Evolutionary conservation across 2,113 vertebrate species (phyloP), one percentile per base, ranked within the genome.

Genomic region (Ramphastos sulfuratus): DNA sequence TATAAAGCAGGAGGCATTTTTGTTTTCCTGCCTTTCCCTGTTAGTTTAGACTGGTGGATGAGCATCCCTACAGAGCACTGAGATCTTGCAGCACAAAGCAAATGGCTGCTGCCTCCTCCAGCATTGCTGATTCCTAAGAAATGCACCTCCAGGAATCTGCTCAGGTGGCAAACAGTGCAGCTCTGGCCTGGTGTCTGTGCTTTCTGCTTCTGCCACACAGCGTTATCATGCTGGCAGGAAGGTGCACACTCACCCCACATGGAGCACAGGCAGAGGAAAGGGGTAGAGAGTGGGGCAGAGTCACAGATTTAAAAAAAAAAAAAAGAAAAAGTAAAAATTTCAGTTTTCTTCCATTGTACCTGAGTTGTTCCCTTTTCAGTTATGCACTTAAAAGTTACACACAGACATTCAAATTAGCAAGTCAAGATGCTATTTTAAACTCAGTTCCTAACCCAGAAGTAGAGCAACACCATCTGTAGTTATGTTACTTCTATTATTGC

Each of bases 391-490:
- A 60, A 23, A 42, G 77, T 55, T 86, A 83, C 37, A 82, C 35
- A 66, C 10, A 74, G 56, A 66, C 46, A 85, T 82, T 74, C 60
- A 87, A 87, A 81, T 81, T 27, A 78, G 72, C 46, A 91, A 88
- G 77, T 23, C 6, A 70, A 85, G 33, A 84, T 55, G 46, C 55
- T 84, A 65, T 82, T 94, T 90, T 87, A 56, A 85, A 91, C 37
- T 44, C 94, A 80, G 87, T 95, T 89, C 94, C 75, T 91, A 93
- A 93, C 60, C 46, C 25, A 58, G 82, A 82, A 31, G 46, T 77
- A 95, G 27, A 92, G 78, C 75, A 93, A 85, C 30, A 87, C 30
- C 69, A 92, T 85, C 44, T 85, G 79, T 42, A 87, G 58, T n/a
- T 77, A 39, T 63, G 44, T 71, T 85, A 73, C 39, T 76, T 65